Percentiles rank a stretch among this genome's conserved stretches.
Conservation (phyloP, 1,140 invertebrate genomes). For the Pogonognathellus flavescens region DNA sequence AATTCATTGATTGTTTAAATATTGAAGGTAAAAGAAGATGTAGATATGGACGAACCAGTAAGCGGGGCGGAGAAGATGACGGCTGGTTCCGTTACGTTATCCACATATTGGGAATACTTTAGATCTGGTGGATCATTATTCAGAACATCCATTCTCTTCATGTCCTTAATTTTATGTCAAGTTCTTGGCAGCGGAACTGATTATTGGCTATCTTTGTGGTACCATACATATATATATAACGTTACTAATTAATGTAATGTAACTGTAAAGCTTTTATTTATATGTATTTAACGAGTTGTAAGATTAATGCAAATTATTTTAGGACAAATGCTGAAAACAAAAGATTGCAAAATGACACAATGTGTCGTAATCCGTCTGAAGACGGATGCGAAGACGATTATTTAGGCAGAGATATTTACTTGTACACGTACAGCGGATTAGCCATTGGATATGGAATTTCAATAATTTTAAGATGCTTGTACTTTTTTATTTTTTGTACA, state of each 20-base stretch:
- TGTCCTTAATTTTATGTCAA: slow-evolving; percentile 54
- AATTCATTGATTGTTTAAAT: background rate
- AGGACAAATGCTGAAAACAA: slow-evolving; percentile 47
- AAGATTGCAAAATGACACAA: background rate
- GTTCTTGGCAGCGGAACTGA: slow-evolving; percentile 51
- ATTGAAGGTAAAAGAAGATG: background rate
- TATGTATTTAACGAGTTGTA: background rate
- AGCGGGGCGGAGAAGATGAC: slow-evolving; percentile 55
- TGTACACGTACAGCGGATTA: slow-evolving; percentile 58
- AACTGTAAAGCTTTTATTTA: background rate
- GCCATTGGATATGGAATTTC: background rate
- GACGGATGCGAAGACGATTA: slow-evolving; percentile 15
- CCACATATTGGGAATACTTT: slow-evolving; percentile 61
- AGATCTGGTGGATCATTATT: slow-evolving; percentile 39
- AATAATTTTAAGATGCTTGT: background rate
- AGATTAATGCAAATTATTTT: background rate
- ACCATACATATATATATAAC: background rate
- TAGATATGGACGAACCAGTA: slow-evolving; percentile 10
- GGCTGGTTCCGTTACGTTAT: slow-evolving; percentile 55
- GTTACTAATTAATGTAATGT: background rate
- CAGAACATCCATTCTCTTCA: slow-evolving; percentile 35
- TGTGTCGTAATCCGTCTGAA: background rate
- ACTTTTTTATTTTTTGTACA: slow-evolving; percentile 76
- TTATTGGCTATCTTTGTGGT: slow-evolving; percentile 62
- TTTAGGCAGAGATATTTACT: slow-evolving; percentile 40